A percentile compares a stretch with the other conserved stretches of the same genome.
These are phyloP conservation scores for Geotrypetes seraphini DNA, from an alignment of 2,797 vertebrate genomes.

Conservation along the genomic window DNA sequence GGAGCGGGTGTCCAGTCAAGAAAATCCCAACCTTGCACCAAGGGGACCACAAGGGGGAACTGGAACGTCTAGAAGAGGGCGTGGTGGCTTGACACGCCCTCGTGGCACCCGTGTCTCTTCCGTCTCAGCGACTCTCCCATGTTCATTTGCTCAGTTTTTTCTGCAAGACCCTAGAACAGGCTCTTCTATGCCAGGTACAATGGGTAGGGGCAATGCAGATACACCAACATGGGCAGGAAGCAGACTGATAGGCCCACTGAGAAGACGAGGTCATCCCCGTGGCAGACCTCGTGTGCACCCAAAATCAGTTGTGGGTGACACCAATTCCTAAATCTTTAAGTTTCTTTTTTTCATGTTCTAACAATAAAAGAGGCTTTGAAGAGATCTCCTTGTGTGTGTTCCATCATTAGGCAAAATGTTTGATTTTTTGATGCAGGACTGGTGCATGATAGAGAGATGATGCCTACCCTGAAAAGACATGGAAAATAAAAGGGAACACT, in stretches of 20 bases:
- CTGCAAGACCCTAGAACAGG: slow-evolving; percentile 13
- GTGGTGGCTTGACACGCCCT: slow-evolving; percentile 9
- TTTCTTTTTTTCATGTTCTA: slow-evolving; percentile 14
- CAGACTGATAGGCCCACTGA: slow-evolving; percentile 8
- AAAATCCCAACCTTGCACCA: slow-evolving; percentile 5
- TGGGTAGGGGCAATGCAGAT: slow-evolving; percentile 6
- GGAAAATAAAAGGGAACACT: too few species aligned
- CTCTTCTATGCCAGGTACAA: slow-evolving; percentile 18
- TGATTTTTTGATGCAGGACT: too few species aligned
- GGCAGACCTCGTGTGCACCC: slow-evolving; percentile 8
- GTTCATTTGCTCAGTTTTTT: slow-evolving; percentile 16
- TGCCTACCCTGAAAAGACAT: too few species aligned
- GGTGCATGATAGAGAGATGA: too few species aligned
- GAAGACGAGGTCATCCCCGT: slow-evolving; percentile 11
- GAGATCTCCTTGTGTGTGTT: background rate
- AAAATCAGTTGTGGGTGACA: slow-evolving; percentile 7
- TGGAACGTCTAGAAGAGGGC: slow-evolving; percentile 8
- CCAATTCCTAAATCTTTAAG: slow-evolving; percentile 8
- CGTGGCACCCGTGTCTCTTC: slow-evolving; percentile 10
- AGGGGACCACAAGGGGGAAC: slow-evolving; percentile 2
- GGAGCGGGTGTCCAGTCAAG: slow-evolving; percentile 8
- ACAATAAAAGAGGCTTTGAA: slow-evolving; percentile 16
- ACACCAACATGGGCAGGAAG: slow-evolving; percentile 14
- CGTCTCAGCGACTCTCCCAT: slow-evolving; percentile 9
- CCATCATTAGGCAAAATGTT: too few species aligned